Percentiles rank a stretch among this genome's conserved stretches.
Evolutionary conservation across 2,888 invertebrate genomes (phyloP).

Genomic region (Seira ritae): DNA sequence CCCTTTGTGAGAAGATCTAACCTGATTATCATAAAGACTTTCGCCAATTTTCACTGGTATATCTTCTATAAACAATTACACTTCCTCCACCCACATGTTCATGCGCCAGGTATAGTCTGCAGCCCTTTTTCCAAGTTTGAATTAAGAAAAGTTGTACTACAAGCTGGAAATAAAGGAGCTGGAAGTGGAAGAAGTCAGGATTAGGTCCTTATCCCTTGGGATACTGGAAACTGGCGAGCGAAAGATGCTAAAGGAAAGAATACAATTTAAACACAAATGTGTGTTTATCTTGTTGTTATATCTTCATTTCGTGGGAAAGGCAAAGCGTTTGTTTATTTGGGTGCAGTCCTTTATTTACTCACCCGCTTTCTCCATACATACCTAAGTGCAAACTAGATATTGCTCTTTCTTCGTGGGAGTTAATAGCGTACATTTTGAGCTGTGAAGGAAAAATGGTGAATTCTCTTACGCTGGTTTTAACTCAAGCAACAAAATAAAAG

Average conservation of each 20-base stretch:
- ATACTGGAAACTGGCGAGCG: not conserved
- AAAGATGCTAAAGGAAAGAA: conserved; percentile 7
- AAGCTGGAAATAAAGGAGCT: conserved; percentile 24
- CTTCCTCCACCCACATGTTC: not conserved
- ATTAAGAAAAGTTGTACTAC: conserved; percentile 28
- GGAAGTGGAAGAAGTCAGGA: conserved; percentile 33
- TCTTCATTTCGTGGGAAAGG: too few species aligned
- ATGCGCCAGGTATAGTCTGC: not conserved
- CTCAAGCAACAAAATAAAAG: too few species aligned
- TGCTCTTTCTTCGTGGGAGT: too few species aligned
- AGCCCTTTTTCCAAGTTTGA: conserved; percentile 5
- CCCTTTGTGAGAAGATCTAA: conserved; percentile 27
- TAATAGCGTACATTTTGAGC: too few species aligned
- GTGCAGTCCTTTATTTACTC: conserved; percentile 10
- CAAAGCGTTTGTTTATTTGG: conserved; percentile 1
- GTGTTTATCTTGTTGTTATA: not conserved
- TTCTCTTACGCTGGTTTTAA: too few species aligned
- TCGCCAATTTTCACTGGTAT: conserved; percentile 26
- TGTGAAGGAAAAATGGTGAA: too few species aligned
- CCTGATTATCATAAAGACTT: conserved; percentile 50
- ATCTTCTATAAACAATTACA: not conserved
- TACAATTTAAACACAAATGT: conserved; percentile 32
- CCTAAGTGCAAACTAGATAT: not conserved
- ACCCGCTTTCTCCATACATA: not conserved
- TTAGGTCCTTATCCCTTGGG: conserved; percentile 36